A percentile compares a stretch with the other conserved stretches of the same genome.
phyloP scores from a whole-genome alignment of 2,888 invertebrate genomes.

The Arctia plantaginis region DNA sequence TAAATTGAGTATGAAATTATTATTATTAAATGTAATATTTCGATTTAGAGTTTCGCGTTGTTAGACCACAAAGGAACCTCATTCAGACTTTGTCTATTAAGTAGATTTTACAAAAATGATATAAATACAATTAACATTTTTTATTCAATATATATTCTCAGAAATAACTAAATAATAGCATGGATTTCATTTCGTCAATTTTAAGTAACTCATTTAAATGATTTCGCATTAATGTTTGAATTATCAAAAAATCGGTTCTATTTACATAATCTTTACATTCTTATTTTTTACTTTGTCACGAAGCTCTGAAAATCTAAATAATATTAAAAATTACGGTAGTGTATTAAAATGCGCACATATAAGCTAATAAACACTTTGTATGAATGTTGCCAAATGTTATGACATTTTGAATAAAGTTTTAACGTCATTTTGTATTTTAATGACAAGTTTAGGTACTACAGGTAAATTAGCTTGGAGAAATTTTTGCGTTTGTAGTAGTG shows the following conservation, averaged over 20 bases:
- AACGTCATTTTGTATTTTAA: not conserved
- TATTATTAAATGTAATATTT: slow-evolving; percentile 15
- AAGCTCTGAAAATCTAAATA: slow-evolving; percentile 55
- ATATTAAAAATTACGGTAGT: slow-evolving; percentile 56
- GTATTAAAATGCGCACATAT: slow-evolving; percentile 35
- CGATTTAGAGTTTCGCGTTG: slow-evolving; percentile 43
- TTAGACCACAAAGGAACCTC: not conserved
- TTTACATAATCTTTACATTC: not conserved
- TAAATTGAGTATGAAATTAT: slow-evolving; percentile 55
- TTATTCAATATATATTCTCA: not conserved
- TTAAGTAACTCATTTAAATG: not conserved
- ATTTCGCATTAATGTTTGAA: not conserved
- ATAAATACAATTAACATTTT: not conserved
- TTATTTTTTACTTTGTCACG: slow-evolving; percentile 21
- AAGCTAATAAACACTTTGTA: slow-evolving; percentile 11
- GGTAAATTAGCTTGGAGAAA: too few species aligned
- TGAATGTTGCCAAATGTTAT: slow-evolving; percentile 28
- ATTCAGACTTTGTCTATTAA: not conserved
- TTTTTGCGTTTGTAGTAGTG: too few species aligned
- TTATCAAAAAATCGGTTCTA: not conserved
- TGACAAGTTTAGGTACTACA: not conserved
- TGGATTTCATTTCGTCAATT: not conserved
- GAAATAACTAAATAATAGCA: not conserved
- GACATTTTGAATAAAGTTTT: not conserved
- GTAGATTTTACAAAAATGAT: not conserved